These are phyloP conservation scores for Todiramphus chloris DNA, from an alignment of 2,113 vertebrate genomes.

Conservation along the genomic window DNA sequence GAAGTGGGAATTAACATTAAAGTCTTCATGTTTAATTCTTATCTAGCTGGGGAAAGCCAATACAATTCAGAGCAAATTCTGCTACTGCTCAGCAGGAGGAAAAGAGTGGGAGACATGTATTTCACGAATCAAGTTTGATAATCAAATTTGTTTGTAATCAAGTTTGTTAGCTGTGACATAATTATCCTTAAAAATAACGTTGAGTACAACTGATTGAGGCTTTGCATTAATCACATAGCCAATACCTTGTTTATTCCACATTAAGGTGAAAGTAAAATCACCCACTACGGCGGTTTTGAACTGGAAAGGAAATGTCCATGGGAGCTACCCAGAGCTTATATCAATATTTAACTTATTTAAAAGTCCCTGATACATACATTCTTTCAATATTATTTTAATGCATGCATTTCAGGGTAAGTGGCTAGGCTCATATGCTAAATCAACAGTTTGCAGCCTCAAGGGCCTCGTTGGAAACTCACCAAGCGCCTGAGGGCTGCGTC, in stretches of 20 bases:
- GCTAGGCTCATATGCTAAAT: neutral
- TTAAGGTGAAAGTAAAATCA: neutral
- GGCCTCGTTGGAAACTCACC: conserved; percentile 7
- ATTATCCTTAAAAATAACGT: neutral
- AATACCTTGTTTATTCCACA: neutral
- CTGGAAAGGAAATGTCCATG: neutral
- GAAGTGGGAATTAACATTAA: neutral
- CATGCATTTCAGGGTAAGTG: neutral
- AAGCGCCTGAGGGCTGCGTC: conserved; percentile 26
- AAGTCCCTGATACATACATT: neutral
- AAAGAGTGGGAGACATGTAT: neutral
- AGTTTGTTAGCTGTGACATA: neutral
- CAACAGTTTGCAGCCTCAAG: conserved; percentile 15
- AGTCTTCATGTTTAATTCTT: neutral
- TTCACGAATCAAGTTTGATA: neutral
- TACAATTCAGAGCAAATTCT: neutral
- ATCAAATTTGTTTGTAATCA: neutral
- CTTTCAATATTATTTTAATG: neutral
- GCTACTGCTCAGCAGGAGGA: neutral
- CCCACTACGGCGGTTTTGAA: neutral
- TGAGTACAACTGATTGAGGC: neutral
- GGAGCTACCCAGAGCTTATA: neutral
- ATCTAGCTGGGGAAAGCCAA: neutral
- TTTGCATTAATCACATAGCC: neutral
- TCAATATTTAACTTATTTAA: conserved; percentile 13